Evolutionary conservation across 2,888 invertebrate genomes (phyloP), one percentile per base, ranked within the genome.

Genomic region (Clivina fossor): DNA sequence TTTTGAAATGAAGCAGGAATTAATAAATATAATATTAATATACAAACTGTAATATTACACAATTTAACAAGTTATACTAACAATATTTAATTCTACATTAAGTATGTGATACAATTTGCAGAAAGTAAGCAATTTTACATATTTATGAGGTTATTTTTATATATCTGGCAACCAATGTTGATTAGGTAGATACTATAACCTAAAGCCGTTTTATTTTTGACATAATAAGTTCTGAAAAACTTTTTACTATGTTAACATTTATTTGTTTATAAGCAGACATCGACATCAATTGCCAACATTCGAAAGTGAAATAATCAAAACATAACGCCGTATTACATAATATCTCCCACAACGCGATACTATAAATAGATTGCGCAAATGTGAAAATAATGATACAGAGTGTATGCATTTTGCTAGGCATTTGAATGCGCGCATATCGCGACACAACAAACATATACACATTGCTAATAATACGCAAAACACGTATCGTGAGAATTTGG

Each of bases 401-500:
- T 33, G 5, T 7, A 24, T n/a, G 20, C n/a, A 28, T 40, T 40
- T 8, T 15, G 13, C 13, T n/a, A 3, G 13, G 8, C 8, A 26
- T 26, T 26, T 26, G 5, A 26, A 26, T 16, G 35, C 19, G 47
- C 18, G 47, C 20, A 40, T 50, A 19, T 30, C 38, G 32, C 50
- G 38, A 24, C 24, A 28, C 11, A 9, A 24, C 24, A 3, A 19
- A 19, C n/a, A n/a, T n/a, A n/a, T n/a, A n/a, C n/a, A n/a, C 22
- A 20, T 16, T 18, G 19, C 50, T 50, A 50, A 50, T 50, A 50
- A 50, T 50, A 50, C 40, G 16, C 30, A 11, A 11, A 19, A 28
- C 4, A 20, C 26, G 24, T 30, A 50, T 40, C 50, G 50, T 50
- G 50, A 41, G 50, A 50, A 50, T 28, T 20, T 50, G 50, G 50